These are phyloP conservation scores for Danionella cerebrum DNA, from an alignment of 2,113 vertebrate species.

Conservation along the genomic window DNA sequence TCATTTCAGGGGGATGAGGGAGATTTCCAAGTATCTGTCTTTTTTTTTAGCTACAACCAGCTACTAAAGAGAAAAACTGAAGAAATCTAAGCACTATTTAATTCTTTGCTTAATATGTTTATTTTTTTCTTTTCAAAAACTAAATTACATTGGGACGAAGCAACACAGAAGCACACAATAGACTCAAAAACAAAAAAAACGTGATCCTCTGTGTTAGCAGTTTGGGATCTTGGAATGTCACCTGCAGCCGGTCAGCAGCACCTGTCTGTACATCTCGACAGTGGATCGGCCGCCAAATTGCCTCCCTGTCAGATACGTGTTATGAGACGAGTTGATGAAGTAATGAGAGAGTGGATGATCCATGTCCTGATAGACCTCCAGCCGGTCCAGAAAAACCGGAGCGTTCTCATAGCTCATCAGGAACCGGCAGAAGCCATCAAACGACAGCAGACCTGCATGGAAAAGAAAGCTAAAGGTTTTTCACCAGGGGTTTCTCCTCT, in stretches of 20 bases:
- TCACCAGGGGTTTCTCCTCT: too few species aligned
- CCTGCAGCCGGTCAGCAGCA: slow-evolving; percentile 96
- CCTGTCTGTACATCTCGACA: slow-evolving; percentile 96
- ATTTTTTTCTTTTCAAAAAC: too few species aligned
- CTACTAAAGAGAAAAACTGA: too few species aligned
- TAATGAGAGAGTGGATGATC: slow-evolving; percentile 94
- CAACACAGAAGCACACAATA: too few species aligned
- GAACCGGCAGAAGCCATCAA: slow-evolving; percentile 93
- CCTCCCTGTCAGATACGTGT: slow-evolving; percentile 90
- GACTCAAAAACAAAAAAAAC: too few species aligned
- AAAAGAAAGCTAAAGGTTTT: too few species aligned
- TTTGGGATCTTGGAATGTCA: slow-evolving; percentile 37
- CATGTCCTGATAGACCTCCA: slow-evolving; percentile 98
- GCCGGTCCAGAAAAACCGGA: slow-evolving; percentile 88
- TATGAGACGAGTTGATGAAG: slow-evolving; percentile 97
- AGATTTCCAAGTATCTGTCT: too few species aligned
- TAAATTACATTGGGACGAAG: too few species aligned
- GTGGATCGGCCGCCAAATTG: slow-evolving; percentile 97
- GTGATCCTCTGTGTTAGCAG: neutral
- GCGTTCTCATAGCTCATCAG: slow-evolving; percentile 98
- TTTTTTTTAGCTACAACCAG: too few species aligned
- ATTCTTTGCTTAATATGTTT: too few species aligned
- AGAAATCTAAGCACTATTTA: too few species aligned
- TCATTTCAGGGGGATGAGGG: too few species aligned
- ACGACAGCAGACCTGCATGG: slow-evolving; percentile 83